A percentile compares a stretch with the other conserved stretches of the same genome.
phyloP scores from a whole-genome alignment of 2,113 vertebrate species.

The Oreochromis aureus region DNA sequence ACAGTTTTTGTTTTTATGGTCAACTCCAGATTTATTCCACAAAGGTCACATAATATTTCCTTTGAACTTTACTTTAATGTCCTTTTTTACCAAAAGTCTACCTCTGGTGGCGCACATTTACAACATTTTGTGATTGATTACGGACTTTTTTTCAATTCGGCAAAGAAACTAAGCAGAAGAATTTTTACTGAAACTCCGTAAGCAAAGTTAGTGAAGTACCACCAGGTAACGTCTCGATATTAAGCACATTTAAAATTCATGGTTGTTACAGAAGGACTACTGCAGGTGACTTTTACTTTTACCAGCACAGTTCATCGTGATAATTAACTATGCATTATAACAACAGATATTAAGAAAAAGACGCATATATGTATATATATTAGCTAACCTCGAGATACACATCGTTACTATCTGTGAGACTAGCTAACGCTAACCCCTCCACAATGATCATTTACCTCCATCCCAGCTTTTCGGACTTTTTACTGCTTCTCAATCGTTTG shows the following conservation, averaged over 20 bases:
- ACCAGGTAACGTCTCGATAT: background rate
- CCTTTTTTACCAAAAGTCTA: background rate
- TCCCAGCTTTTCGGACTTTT: slow-evolving; percentile 15
- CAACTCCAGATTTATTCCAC: background rate
- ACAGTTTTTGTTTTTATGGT: background rate
- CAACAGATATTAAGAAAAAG: background rate
- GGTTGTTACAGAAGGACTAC: background rate
- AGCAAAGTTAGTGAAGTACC: background rate
- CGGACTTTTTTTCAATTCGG: background rate
- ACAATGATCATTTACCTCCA: slow-evolving; percentile 64
- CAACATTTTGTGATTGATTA: background rate
- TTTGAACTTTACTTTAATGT: background rate
- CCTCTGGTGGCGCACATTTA: background rate
- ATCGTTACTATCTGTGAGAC: background rate
- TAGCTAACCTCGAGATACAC: background rate
- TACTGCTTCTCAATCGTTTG: background rate
- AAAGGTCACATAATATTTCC: background rate
- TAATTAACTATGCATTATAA: background rate
- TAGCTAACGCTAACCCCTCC: slow-evolving; percentile 43
- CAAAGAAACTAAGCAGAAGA: background rate
- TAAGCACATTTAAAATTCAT: background rate
- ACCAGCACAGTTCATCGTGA: background rate
- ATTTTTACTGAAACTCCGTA: background rate
- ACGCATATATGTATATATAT: too few relatives aligned
- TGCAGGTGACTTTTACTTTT: background rate